Evolutionary conservation across 2,888 invertebrate genomes (phyloP).

Genomic region (Rugalucina vietnamica): DNA sequence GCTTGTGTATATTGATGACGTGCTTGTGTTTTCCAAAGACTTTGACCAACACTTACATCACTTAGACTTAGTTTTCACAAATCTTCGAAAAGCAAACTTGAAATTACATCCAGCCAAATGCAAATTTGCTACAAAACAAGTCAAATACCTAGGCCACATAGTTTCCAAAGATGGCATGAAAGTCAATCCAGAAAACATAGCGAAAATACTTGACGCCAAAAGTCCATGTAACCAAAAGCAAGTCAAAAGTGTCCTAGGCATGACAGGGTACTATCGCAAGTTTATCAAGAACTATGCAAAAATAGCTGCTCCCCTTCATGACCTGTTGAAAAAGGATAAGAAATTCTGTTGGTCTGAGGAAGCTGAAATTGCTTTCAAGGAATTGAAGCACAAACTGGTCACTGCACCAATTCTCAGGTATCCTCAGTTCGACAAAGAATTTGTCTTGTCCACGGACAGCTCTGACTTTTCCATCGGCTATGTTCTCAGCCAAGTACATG

Average conservation of each 20-base stretch:
- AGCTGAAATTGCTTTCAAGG: constrained; percentile 21
- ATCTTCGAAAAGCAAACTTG: constrained; percentile 38
- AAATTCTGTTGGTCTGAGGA: constrained; percentile 39
- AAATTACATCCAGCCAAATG: constrained; percentile 53
- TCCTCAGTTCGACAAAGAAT: constrained; percentile 47
- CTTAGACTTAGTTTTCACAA: constrained; percentile 32
- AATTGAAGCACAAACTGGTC: constrained; percentile 21
- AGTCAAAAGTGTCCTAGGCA: constrained; percentile 37
- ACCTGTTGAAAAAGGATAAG: constrained; percentile 30
- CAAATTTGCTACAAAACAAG: constrained; percentile 29
- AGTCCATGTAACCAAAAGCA: constrained; percentile 13
- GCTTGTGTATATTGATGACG: constrained; percentile 56
- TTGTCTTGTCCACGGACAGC: constrained; percentile 39
- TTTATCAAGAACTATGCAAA: constrained; percentile 44
- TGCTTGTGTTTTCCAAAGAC: constrained; percentile 34
- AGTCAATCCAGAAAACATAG: constrained; percentile 25
- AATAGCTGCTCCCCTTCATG: constrained; percentile 37
- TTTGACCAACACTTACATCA: constrained; percentile 44
- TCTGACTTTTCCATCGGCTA: constrained; percentile 50
- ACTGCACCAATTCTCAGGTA: constrained; percentile 46
- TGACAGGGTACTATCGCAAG: constrained; percentile 35
- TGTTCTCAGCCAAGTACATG: constrained; percentile 35
- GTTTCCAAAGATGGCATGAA: constrained; percentile 43
- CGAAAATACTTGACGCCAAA: not conserved
- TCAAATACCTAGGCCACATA: constrained; percentile 53